Evolutionary conservation across 2,113 vertebrate species (phyloP), one percentile per base, ranked within the genome.

Genomic region (Sinocyclocheilus rhinocerous): DNA sequence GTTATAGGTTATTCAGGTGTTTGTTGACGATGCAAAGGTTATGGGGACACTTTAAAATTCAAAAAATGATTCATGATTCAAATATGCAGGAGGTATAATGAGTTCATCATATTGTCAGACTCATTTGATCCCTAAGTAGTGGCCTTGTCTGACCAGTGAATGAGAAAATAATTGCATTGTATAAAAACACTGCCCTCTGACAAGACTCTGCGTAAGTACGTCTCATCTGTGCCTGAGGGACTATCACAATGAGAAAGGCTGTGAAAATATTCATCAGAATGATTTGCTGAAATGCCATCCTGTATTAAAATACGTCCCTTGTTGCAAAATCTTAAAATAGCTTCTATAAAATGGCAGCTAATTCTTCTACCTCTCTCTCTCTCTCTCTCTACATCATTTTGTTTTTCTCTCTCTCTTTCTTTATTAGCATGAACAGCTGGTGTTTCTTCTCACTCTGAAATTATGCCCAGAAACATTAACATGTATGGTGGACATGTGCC

Each of bases 241-340:
- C 36, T 79, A 33, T 55, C 48, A 65, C 26, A 86, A 86, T 85
- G 82, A 80, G 69, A 70, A 83, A 87, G 67, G 29, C 24, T 84
- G 83, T 80, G 85, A 88, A 89, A 84, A 88, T 86, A 91, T 91
- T 86, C 76, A 90, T 87, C 86, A 90, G 86, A 87, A 72, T 87
- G 87, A 90, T 90, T 86, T 86, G 55, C 86, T 77, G 79, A 92
- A 91, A 90, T 85, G 86, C 87, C 88, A 87, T 84, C 55, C 72
- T 73, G 80, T 83, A 89, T 89, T 89, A 88, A 86, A 84, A 63
- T 39, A 55, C 20, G 33, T 87, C 75, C 86, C 83, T 70, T 76
- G 83, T 88, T 88, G 83, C 67, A 57, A 72, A 84, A 73, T 81
- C 57, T 73, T 65, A 67, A 85, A 87, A 83, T 87, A 89, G 80